Evolutionary conservation across 2,113 vertebrate species (phyloP), one percentile per base, ranked within the genome.

Genomic region (Sisor rabdophorus): DNA sequence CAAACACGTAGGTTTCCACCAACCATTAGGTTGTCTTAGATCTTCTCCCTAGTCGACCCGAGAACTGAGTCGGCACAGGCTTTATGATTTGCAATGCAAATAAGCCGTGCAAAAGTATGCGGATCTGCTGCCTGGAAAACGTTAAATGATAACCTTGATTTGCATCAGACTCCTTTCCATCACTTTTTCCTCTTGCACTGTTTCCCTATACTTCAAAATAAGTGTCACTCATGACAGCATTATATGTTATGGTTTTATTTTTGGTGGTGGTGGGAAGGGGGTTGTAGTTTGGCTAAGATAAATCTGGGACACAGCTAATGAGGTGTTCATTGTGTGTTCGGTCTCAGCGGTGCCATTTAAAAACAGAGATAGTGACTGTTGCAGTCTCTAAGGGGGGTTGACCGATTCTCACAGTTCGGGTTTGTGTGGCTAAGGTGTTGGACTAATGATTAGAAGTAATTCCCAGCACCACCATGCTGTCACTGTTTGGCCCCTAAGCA

Each of bases 81-180:
- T 40, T 59, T 47, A 50, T 60, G 65, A 79, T 81, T 79, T 81
- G 67, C 72, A 36, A 75, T 75, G 77, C 80, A 81, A 81, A 81
- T 24, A n/a, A 58, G 24, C 17, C 24, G 47, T n/a, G 36, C 5
- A 20, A 71, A 68, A 61, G 54, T 50, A 26, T 20, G 55, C 61
- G 9, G 52, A 13, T 65, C 63, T 73, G 55, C 50, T 11, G 16
- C 26, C 58, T 36, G 80, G 22, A 17, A 20, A 55, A 73, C 55
- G 61, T 56, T 60, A 48, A 64, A 71, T 54, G 58, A 72, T 77
- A 20, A 28, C 72, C 59, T 40, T 60, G 53, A 78, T 81, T 78
- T 81, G 80, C 80, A 75, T 71, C 26, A 63, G 72, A 36, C 71
- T 74, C 53, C 44, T 81, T 81, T 81, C 64, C 65, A 75, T 78